These are phyloP conservation scores for Sympetrum striolatum DNA, from an alignment of 2,888 invertebrate genomes.

Conservation along the genomic window DNA sequence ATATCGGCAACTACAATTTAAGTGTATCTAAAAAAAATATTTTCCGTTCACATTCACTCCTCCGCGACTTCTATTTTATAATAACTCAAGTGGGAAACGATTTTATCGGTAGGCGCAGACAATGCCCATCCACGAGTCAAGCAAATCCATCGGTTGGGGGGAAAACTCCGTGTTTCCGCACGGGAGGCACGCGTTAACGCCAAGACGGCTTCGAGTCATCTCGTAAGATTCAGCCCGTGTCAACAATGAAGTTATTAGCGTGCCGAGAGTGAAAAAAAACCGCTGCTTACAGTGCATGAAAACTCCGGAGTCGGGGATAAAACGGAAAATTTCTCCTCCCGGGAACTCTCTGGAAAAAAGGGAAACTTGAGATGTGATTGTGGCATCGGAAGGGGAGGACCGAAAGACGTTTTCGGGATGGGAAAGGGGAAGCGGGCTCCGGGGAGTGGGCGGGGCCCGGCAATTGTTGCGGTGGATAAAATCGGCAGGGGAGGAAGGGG, in stretches of 20 bases:
- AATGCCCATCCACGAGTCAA: background rate
- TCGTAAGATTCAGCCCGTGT: background rate
- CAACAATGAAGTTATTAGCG: background rate
- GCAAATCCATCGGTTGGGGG: background rate
- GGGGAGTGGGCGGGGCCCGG: background rate
- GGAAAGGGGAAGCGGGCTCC: background rate
- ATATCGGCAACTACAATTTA: too few species aligned
- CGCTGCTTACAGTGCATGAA: conserved; percentile 1
- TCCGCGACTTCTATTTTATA: too few species aligned
- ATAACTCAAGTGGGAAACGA: too few species aligned
- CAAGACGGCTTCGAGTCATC: background rate
- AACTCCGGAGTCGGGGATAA: background rate
- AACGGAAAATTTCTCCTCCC: background rate
- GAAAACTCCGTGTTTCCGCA: background rate
- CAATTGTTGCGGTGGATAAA: background rate
- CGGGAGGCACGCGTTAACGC: background rate
- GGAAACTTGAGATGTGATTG: conserved; percentile 37
- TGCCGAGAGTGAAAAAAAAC: background rate
- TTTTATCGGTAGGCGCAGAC: too few species aligned
- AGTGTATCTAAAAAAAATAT: too few species aligned
- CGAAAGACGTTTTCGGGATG: background rate
- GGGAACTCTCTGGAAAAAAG: background rate
- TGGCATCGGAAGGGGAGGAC: background rate
- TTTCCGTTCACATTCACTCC: too few species aligned
- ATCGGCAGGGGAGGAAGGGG: background rate